A percentile compares a stretch with the other conserved stretches of the same genome.
phyloP scores from a whole-genome alignment of 1,140 invertebrate species.

The Scaptodrosophila lebanonensis region DNA sequence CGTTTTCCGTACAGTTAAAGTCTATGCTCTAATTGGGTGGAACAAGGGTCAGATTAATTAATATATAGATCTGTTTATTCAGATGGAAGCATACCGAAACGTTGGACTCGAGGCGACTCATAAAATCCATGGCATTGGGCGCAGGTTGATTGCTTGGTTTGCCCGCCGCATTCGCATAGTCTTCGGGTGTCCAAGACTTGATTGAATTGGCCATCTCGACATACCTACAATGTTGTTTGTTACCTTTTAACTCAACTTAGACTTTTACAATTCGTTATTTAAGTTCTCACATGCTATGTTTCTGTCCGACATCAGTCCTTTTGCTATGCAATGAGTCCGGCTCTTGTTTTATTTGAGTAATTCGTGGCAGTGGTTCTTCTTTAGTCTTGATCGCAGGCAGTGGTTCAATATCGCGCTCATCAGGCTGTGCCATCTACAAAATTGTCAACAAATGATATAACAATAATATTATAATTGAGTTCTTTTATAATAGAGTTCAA shows the following conservation, averaged over 20 bases:
- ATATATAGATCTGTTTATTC: too few species aligned
- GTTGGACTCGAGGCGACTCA: constrained; percentile 78
- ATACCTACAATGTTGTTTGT: too few species aligned
- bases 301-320: too few species aligned
- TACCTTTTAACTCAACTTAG: too few species aligned
- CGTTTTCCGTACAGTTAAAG: constrained; percentile 40
- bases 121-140: constrained; percentile 79
- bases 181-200: constrained; percentile 59
- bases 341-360: constrained; percentile 41
- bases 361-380: constrained; percentile 15
- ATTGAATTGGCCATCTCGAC: constrained; percentile 79
- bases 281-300: too few species aligned
- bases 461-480: too few species aligned
- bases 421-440: constrained; percentile 54
- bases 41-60: neutral
- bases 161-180: constrained; percentile 70
- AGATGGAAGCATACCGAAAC: constrained; percentile 37
- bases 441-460: neutral
- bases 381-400: constrained; percentile 33
- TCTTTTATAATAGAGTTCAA: neutral
- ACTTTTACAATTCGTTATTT: too few species aligned
- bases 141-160: constrained; percentile 52
- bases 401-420: constrained; percentile 43
- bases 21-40: constrained; percentile 47
- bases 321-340: too few species aligned